phyloP scores from a whole-genome alignment of 2,888 invertebrate species.

The Thymelicus lineola region DNA sequence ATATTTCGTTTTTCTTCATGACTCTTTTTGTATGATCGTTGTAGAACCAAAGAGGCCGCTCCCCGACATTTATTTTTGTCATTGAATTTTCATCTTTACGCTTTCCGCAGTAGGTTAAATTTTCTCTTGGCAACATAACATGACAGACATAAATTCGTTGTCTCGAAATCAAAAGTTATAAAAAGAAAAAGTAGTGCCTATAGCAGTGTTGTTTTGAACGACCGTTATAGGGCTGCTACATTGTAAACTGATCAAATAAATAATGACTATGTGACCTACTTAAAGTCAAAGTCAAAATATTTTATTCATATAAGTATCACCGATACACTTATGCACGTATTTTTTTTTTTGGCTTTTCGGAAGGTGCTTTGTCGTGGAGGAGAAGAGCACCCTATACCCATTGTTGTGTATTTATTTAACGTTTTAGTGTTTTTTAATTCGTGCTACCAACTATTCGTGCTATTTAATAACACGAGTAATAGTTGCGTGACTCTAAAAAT shows the following conservation, averaged over 20 bases:
- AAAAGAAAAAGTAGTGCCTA: background rate
- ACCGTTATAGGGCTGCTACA: background rate
- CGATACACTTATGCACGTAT: too few relatives aligned
- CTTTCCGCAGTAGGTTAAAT: background rate
- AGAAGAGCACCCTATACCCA: background rate
- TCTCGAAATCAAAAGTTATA: too few relatives aligned
- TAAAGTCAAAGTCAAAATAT: too few relatives aligned
- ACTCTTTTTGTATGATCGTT: too few relatives aligned
- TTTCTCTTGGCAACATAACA: background rate
- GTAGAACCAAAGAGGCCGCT: too few relatives aligned
- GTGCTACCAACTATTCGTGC: background rate
- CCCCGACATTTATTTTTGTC: too few relatives aligned
- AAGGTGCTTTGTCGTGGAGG: too few relatives aligned
- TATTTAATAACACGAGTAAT: background rate
- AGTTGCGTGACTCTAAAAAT: background rate
- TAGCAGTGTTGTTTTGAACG: background rate
- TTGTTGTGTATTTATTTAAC: background rate
- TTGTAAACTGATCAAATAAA: background rate
- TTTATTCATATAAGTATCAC: too few relatives aligned
- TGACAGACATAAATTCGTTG: too few relatives aligned
- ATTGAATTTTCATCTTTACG: background rate
- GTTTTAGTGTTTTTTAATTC: background rate
- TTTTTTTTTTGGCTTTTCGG: too few relatives aligned
- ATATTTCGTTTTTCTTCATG: too few relatives aligned
- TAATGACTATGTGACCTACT: background rate